Base-by-base conservation (phyloP, 2,113 vertebrate genomes). In the Cottus gobio region DNA sequence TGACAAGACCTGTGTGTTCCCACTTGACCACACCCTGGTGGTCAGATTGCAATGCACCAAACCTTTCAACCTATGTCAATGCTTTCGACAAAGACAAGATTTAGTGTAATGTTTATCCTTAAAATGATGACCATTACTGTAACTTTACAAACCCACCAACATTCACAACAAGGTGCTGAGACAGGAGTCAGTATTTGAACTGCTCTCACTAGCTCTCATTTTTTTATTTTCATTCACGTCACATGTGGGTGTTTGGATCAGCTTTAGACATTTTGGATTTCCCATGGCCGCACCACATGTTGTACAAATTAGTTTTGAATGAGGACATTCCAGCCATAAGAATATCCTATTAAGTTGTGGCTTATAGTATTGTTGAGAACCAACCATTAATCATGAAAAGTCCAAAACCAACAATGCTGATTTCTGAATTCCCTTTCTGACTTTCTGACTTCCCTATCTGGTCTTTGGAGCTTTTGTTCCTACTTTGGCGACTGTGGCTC, bases 1-100 rank as follows among this genome's bases (percentile, higher is more conserved):
- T 37, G n/a, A 37, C 18, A 50, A 48, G 22, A 54, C 30, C 11
- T 46, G 63, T 12, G 44, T 24, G 24, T 61, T 62, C 56, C 31
- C 8, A 22, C 71, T 75, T 71, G 50, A 71, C 50, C 71, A 65
- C 65, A 69, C 57, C 56, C 48, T n/a, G 66, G 52, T 54, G 36
- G 31, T 56, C 15, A 10, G 37, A 62, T 7, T 37, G 60, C 50
- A 71, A 26, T 28, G 28, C 12, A 34, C 12, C 39, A 1, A 54
- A 18, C 11, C 9, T 24, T n/a, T 50, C 7, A 39, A 18, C 37
- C 37, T 36, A 2, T 8, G 31, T 39, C 16, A 36, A 46, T 36
- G 8, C 13, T 63, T 36, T 50, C 30, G 20, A 15, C 13, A 60
- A 30, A 13, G 30, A 9, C 12, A 61, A 10, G 20, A 24, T 44